Percentiles rank a stretch among this genome's conserved stretches.
phyloP scores from a whole-genome alignment of 2,797 vertebrate genomes.

The Myotis myotis region DNA sequence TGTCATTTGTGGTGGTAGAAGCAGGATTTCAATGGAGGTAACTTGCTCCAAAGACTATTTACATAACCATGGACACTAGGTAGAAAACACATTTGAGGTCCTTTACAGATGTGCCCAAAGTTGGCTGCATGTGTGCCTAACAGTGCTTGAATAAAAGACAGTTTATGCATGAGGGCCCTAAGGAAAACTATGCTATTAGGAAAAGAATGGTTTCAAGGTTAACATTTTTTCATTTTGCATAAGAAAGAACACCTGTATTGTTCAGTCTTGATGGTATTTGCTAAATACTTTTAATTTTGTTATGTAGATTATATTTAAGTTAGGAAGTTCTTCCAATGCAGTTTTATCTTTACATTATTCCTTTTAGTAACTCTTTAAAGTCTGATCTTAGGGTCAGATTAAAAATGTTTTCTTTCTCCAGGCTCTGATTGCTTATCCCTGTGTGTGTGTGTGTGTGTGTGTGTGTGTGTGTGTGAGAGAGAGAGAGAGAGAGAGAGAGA shows the following conservation, averaged over 20 bases:
- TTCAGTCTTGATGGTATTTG: background rate
- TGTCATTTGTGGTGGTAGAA: background rate
- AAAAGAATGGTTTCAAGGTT: background rate
- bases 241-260: background rate
- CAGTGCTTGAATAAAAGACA: background rate
- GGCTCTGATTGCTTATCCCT: background rate
- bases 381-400: background rate
- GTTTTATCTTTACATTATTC: slow-evolving; percentile 10
- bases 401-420: background rate
- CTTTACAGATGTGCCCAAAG: background rate
- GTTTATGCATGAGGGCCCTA: too few species aligned
- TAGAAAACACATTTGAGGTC: background rate
- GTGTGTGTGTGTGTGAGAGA: background rate
- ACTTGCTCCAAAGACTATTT: background rate
- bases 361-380: background rate
- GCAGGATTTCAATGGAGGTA: background rate
- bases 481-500: too few species aligned
- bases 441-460: background rate
- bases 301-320: background rate
- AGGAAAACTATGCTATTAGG: background rate
- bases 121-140: background rate
- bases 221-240: background rate
- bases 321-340: background rate
- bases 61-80: background rate
- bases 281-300: background rate